These are phyloP conservation scores for Thalassoma bifasciatum DNA, from an alignment of 2,113 vertebrate species.

Conservation along the genomic window DNA sequence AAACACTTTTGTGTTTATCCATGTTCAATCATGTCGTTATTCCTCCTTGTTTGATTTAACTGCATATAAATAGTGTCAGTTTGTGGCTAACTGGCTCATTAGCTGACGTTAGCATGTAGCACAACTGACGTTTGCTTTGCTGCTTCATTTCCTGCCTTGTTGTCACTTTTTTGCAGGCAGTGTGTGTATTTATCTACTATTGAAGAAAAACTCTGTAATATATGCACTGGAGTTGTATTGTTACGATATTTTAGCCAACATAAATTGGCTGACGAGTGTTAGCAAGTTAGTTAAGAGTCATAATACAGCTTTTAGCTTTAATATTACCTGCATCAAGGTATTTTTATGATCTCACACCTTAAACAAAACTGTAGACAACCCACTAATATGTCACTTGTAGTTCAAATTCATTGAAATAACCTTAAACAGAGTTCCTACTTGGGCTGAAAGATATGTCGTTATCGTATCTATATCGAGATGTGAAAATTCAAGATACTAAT, in stretches of 20 bases:
- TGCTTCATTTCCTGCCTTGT: slow-evolving; percentile 66
- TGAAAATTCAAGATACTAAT: too few relatives aligned
- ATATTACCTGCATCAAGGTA: neutral
- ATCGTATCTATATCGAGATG: too few relatives aligned
- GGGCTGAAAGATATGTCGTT: too few relatives aligned
- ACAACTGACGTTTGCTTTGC: slow-evolving; percentile 66
- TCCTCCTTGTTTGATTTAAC: slow-evolving; percentile 8
- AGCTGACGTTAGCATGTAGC: slow-evolving; percentile 65
- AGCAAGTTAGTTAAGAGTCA: slow-evolving; percentile 29
- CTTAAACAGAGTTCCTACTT: too few relatives aligned
- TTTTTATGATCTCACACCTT: neutral
- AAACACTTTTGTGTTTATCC: neutral
- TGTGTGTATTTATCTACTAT: neutral
- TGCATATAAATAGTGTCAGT: slow-evolving; percentile 35
- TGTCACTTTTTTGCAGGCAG: slow-evolving; percentile 27
- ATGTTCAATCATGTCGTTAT: neutral
- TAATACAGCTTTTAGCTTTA: slow-evolving; percentile 11
- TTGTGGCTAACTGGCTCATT: slow-evolving; percentile 52
- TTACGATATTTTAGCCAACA: neutral
- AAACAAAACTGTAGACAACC: neutral
- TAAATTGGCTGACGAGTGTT: slow-evolving; percentile 20
- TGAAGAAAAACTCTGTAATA: too few relatives aligned
- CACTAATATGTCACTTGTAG: neutral
- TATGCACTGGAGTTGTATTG: too few relatives aligned
- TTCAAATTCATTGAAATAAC: too few relatives aligned